Percentiles rank a stretch among this genome's conserved stretches.
phyloP scores from a whole-genome alignment of 2,797 vertebrate species.

The Sylvia borin region DNA sequence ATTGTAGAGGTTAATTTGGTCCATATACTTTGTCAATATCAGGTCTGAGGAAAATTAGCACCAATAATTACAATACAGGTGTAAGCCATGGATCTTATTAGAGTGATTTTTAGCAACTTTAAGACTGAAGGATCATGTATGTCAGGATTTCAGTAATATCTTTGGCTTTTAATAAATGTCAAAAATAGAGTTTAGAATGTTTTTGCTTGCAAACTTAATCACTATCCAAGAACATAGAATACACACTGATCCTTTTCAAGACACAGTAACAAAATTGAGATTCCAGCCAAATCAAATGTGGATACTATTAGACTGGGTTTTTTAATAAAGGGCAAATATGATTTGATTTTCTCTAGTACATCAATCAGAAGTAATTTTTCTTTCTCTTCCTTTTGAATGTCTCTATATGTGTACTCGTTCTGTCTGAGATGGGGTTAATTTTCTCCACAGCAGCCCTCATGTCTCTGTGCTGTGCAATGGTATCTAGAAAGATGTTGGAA shows the following conservation, averaged over 20 bases:
- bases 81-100: slow-evolving; percentile 70
- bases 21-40: slow-evolving; percentile 58
- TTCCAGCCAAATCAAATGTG: not conserved
- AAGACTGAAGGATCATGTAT: slow-evolving; percentile 69
- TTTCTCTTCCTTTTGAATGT: not conserved
- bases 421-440: not conserved
- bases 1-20: slow-evolving; percentile 51
- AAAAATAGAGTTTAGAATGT: slow-evolving; percentile 59
- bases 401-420: not conserved
- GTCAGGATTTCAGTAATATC: slow-evolving; percentile 70
- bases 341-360: not conserved
- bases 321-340: not conserved
- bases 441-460: not conserved
- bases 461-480: not conserved
- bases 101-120: slow-evolving; percentile 67
- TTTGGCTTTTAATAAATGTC: slow-evolving; percentile 71
- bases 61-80: slow-evolving; percentile 55
- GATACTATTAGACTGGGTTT: not conserved
- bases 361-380: not conserved
- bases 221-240: not conserved
- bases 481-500: not conserved
- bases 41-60: slow-evolving; percentile 68
- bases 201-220: slow-evolving; percentile 60
- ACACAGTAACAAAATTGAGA: not conserved
- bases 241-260: not conserved